Base-by-base conservation (phyloP, 2,888 invertebrate genomes). In the Eulithis prunata region DNA sequence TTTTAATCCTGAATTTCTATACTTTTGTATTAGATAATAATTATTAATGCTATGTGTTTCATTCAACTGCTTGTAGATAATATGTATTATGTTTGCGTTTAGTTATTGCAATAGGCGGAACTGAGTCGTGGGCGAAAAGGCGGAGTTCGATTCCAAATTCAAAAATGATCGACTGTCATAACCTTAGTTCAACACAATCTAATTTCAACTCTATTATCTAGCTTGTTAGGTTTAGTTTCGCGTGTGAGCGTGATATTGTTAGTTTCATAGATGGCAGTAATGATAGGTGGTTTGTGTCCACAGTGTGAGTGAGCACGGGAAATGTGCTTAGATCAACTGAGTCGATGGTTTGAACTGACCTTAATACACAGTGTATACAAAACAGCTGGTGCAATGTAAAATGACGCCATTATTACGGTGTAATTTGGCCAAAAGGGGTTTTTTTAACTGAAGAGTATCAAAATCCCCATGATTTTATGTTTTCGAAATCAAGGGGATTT, bases 111-210 rank as follows among this genome's bases (percentile, higher is more conserved):
- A 58, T 49, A 68, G 68, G 67, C 68, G 67, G 68, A 58, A 46
- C 64, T 49, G 62, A 36, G 21, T 52, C 46, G 72, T 69, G 67
- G 69, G 70, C 69, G 70, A 67, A 32, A 57, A 60, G 70, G 70
- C 69, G 70, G 70, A 49, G 68, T 38, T 46, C 41, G 60, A 53
- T 63, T 53, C 58, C 43, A 71, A 81, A 82, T 80, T 80, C 76
- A 76, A 76, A 82, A 82, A 84, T 85, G 80, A 85, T 86, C 78
- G 77, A 75, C 78, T 82, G 81, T 85, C 86, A 83, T 83, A 81
- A 78, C 71, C 66, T 69, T 46, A 61, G 43, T 21, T 5, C 11
- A 21, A 11, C 8, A 32, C 28, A 14, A 60, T 7, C n/a, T n/a
- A 64, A 59, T 54, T 43, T 54, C 7, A 32, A 61, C 59, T 54